phyloP scores from a whole-genome alignment of 2,888 invertebrate species.

The Rhogogaster chlorosoma region DNA sequence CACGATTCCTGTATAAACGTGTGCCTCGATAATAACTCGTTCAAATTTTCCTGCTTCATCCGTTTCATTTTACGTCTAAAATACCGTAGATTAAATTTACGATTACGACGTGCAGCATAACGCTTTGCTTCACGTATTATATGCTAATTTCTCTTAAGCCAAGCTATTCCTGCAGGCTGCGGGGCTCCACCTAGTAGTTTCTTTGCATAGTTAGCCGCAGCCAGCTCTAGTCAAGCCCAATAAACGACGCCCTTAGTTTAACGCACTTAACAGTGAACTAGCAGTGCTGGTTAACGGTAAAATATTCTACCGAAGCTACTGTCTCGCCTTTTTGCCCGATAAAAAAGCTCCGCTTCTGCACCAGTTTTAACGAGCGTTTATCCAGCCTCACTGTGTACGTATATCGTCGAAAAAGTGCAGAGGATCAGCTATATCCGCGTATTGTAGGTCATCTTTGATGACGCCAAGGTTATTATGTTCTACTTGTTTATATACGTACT shows the following conservation, averaged over 20 bases:
- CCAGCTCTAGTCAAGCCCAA: not conserved
- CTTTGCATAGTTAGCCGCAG: constrained; percentile 1
- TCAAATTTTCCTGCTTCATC: constrained; percentile 4
- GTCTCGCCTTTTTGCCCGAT: not conserved
- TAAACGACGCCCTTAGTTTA: constrained; percentile 22
- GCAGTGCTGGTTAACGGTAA: not conserved
- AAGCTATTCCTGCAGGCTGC: not conserved
- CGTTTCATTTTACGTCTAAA: not conserved
- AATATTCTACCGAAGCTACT: not conserved
- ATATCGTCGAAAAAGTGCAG: not conserved
- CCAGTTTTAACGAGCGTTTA: not conserved
- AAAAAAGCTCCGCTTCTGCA: not conserved
- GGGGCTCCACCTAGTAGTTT: not conserved
- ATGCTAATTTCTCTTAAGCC: constrained; percentile 65
- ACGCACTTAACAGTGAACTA: not conserved
- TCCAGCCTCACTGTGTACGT: not conserved
- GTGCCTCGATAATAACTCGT: not conserved
- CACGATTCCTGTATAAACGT: not conserved
- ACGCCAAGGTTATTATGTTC: constrained; percentile 27
- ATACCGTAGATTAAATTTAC: constrained; percentile 13
- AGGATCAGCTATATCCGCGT: not conserved
- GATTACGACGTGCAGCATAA: not conserved
- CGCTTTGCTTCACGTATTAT: constrained; percentile 59
- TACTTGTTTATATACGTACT: not conserved
- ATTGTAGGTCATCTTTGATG: constrained; percentile 30